Evolutionary conservation across 1,140 invertebrate species (phyloP).

Genomic region (Meloidogyne exigua): DNA sequence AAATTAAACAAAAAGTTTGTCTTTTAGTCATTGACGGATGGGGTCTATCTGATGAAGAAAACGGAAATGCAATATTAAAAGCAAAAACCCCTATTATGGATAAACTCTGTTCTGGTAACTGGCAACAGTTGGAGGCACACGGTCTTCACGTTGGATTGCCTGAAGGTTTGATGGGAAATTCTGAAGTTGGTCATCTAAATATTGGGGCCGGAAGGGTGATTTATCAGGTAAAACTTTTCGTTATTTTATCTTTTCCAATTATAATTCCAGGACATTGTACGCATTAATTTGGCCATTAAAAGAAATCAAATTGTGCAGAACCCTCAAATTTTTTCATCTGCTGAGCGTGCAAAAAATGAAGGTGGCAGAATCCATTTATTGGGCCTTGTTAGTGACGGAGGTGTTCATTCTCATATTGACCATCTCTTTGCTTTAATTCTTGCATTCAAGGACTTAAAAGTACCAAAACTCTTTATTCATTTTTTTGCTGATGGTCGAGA

Average conservation of each 20-base stretch:
- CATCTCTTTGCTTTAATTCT: constrained; percentile 66
- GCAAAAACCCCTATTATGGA: constrained; percentile 67
- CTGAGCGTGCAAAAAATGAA: constrained; percentile 62
- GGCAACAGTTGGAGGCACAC: constrained; percentile 66
- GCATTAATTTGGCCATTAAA: constrained; percentile 65
- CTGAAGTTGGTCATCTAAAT: constrained; percentile 68
- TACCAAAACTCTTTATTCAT: constrained; percentile 66
- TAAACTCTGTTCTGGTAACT: constrained; percentile 64
- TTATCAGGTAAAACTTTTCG: constrained; percentile 64
- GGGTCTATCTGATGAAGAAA: constrained; percentile 64
- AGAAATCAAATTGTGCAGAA: constrained; percentile 64
- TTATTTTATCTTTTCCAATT: constrained; percentile 12
- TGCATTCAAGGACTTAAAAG: constrained; percentile 63
- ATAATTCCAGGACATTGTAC: constrained; percentile 64
- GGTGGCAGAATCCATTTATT: constrained; percentile 65
- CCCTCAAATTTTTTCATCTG: constrained; percentile 60
- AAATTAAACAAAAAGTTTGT: constrained; percentile 64
- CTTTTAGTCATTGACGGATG: constrained; percentile 67
- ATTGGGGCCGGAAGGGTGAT: constrained; percentile 68
- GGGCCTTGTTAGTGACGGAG: constrained; percentile 67
- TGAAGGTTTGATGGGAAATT: constrained; percentile 67
- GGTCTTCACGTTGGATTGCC: constrained; percentile 67
- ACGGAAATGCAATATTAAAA: constrained; percentile 65
- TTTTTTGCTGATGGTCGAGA: constrained; percentile 68
- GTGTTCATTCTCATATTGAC: constrained; percentile 68